phyloP scores from a whole-genome alignment of 2,888 invertebrate genomes.

The Stenodera caucasica region DNA sequence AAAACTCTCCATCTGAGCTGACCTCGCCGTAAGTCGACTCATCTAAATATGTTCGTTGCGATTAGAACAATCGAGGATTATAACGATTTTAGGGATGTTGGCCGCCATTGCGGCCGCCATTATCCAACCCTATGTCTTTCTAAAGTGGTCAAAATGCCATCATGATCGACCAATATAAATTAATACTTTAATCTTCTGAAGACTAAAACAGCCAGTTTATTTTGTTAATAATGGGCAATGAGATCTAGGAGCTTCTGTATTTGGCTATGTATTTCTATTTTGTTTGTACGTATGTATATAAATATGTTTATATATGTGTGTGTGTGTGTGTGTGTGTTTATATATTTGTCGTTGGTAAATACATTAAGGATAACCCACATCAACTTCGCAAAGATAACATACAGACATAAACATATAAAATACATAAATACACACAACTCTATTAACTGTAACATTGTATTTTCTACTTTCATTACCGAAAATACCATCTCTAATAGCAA shows the following conservation, averaged over 20 bases:
- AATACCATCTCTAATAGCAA: neutral
- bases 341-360: slow-evolving; percentile 26
- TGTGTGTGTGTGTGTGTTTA: slow-evolving; percentile 11
- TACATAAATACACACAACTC: neutral
- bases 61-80: neutral
- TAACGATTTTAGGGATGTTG: neutral
- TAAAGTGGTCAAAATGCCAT: neutral
- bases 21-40: no score
- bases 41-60: no score
- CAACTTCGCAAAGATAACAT: slow-evolving; percentile 23
- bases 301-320: slow-evolving; percentile 19
- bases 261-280: no score
- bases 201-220: slow-evolving; percentile 25
- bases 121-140: neutral
- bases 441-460: neutral
- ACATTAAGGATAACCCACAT: slow-evolving; percentile 24
- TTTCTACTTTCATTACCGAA: neutral
- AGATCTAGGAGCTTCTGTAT: slow-evolving; percentile 12
- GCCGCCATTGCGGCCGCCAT: neutral
- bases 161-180: slow-evolving; percentile 9
- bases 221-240: slow-evolving; percentile 21
- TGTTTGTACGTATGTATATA: slow-evolving; percentile 14
- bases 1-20: no score
- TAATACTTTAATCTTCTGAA: slow-evolving; percentile 25
- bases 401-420: neutral